Base-by-base conservation (phyloP, 2,797 vertebrate genomes). In the Anguilla obscura region DNA sequence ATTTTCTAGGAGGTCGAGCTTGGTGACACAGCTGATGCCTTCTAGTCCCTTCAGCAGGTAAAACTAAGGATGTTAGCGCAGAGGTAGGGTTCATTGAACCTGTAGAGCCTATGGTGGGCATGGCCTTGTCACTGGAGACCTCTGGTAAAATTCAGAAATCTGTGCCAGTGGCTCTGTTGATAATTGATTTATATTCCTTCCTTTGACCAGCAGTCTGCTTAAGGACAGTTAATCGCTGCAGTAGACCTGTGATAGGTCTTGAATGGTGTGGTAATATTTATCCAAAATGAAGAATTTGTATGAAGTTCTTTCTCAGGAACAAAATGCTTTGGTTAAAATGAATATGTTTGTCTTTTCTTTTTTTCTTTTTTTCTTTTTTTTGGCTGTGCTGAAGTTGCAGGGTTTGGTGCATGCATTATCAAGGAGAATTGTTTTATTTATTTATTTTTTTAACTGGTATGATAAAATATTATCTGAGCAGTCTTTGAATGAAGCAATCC, bases 1-100 rank as follows among this genome's bases (percentile, higher is more conserved):
- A 89, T 90, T 88, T 89, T 93, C 87, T 12, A 86, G 85, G 87
- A 86, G 85, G 87, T 89, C 89, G 85, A 90, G 88, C 89, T 88
- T 95, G 95, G 95, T 95, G 94, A 91, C 91, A 95, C 95, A 96
- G 95, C 95, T 96, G 95, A 91, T 92, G 92, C 90, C 91, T 88
- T 87, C 93, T 90, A 87, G 74, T 91, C 91, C 63, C 87, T 91
- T 90, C 89, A 89, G 88, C 91, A 60, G 84, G 56, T 92, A 90
- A 56, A 71, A 89, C 89, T 85, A 90, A 88, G 88, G 92, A 88
- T 93, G 93, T 95, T 93, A 93, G 92, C 91, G 90, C 88, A 1
- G 40, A 87, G 48, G 86, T 69, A 87, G 76, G 83, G 88, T 88
- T 89, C 86, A 91, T 92, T 92, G 91, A 69, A 91, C 89, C 90